phyloP scores from a whole-genome alignment of 1,140 invertebrate species.

The Vanessa tameamea region DNA sequence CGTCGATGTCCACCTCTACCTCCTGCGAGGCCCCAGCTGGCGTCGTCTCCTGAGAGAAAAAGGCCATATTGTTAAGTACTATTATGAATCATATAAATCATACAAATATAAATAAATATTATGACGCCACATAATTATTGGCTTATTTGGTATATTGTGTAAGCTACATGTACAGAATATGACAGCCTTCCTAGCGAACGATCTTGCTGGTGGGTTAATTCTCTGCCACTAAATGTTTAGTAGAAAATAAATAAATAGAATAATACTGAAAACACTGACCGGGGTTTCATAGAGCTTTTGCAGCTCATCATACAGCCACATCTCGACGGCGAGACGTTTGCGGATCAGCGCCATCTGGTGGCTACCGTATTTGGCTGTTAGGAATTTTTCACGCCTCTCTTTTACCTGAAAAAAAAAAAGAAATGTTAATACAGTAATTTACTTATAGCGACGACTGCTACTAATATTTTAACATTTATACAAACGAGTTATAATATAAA shows the following conservation, averaged over 20 bases:
- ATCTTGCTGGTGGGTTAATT: too few relatives aligned
- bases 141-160: too few relatives aligned
- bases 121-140: too few relatives aligned
- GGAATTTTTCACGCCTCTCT: conserved; percentile 94
- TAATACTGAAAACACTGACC: conserved; percentile 80
- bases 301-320: conserved; percentile 98
- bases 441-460: neutral
- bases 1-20: conserved; percentile 96
- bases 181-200: too few relatives aligned
- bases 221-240: too few relatives aligned
- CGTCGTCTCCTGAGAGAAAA: conserved; percentile 29
- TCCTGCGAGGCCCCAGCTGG: conserved; percentile 83
- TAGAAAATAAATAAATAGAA: neutral
- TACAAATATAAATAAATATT: too few relatives aligned
- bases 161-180: too few relatives aligned
- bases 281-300: conserved; percentile 92
- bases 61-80: neutral
- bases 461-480: too few relatives aligned
- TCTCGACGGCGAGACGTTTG: conserved; percentile 96
- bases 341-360: conserved; percentile 98
- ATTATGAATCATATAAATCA: too few relatives aligned
- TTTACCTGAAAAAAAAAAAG: conserved; percentile 83
- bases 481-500: too few relatives aligned
- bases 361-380: conserved; percentile 97
- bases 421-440: neutral